Conservation (phyloP, 2,888 invertebrate genomes). For the Drosophila fulvimacula region DNA sequence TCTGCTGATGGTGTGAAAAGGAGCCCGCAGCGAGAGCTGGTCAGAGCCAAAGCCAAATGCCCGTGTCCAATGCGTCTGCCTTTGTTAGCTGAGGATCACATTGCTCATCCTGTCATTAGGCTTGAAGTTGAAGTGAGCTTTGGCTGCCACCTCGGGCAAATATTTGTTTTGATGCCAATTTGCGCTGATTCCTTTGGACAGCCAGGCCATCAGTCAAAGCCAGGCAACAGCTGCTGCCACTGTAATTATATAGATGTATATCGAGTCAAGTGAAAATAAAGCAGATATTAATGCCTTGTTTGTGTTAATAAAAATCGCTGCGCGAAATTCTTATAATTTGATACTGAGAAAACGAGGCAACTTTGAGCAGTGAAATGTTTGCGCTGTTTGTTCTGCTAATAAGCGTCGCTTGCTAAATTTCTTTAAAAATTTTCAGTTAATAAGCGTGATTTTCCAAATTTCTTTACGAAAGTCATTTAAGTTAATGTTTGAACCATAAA, state of each 20-base stretch:
- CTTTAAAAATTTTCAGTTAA: background rate
- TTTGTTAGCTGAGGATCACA: conserved; percentile 42
- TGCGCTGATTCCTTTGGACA: conserved; percentile 77
- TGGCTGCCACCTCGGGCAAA: conserved; percentile 73
- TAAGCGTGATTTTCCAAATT: background rate
- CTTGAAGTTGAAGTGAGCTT: conserved; percentile 51
- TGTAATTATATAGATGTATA: conserved; percentile 53
- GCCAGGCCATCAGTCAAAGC: conserved; percentile 49
- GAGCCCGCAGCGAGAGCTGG: conserved; percentile 33
- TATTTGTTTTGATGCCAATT: conserved; percentile 80
- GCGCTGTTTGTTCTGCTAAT: conserved; percentile 18
- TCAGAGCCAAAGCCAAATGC: background rate
- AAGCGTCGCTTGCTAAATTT: background rate
- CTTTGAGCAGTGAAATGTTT: conserved; percentile 1
- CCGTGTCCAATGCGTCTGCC: conserved; percentile 31
- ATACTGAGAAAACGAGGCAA: conserved; percentile 41
- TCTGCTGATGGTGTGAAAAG: conserved; percentile 63
- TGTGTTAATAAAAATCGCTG: conserved; percentile 72
- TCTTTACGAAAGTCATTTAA: conserved; percentile 1
- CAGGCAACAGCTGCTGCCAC: conserved; percentile 29
- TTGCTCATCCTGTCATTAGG: conserved; percentile 71
- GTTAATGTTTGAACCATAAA: conserved; percentile 4
- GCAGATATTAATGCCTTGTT: conserved; percentile 75
- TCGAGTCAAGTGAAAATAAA: conserved; percentile 63
- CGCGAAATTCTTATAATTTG: conserved; percentile 47